Base-by-base conservation (phyloP, 2,888 invertebrate species). In the Autographa pulchrina region DNA sequence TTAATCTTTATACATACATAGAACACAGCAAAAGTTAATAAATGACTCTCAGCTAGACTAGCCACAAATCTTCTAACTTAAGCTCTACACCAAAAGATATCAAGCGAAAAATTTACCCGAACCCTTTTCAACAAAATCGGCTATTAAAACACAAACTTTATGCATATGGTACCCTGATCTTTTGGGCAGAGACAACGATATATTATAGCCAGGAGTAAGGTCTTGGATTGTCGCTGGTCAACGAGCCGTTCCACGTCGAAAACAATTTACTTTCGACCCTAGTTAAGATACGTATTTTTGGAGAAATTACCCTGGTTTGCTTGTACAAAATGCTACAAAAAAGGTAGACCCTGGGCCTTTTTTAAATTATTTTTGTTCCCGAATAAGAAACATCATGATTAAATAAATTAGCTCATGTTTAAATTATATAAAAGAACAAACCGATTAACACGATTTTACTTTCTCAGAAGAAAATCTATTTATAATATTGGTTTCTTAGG, bases 131-230 rank as follows among this genome's bases (percentile, higher is more conserved):
- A 87, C 87, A 82, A 82, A 90, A 92, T 91, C 90, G 89, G 75
- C 92, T 91, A 92, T 93, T 93, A 92, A 92, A 92, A 92, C 88
- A 86, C 81, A 85, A 88, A 88, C 86, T 89, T 91, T 91, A 92
- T 91, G 92, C 92, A 92, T 92, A 92, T 91, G 91, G 91, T 89
- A 70, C 80, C 86, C 86, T 81, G 81, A 84, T 87, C 85, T 89
- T 86, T 85, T 73, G 74, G 67, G 72, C 82, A 68, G 48, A 78
- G 80, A 81, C 73, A 62, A 72, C 69, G 76, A 79, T 81, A 82
- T 86, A 84, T 86, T 68, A 66, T 68, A 66, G 69, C 66, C 65
- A 20, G 65, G 56, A 75, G 74, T 74, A 62, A 60, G 66, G 67
- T 43, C 74, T 54, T 43, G 59, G 68, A 78, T 74, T 68, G 68